Percentiles rank a stretch among this genome's conserved stretches.
Conservation (phyloP, 2,888 invertebrate species). For the Kuschelorhynchus macadamiae region DNA sequence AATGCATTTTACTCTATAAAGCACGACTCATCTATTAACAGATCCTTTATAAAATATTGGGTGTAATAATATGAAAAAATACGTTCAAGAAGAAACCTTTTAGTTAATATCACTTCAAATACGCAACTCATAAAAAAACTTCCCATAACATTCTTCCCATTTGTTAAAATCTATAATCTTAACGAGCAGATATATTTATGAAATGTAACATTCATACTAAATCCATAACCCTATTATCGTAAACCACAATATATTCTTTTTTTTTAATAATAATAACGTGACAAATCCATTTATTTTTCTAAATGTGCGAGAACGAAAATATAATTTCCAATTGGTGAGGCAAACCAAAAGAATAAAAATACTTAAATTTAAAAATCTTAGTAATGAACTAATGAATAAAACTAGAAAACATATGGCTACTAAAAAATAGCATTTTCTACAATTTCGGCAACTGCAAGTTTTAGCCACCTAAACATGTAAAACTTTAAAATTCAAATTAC, state of each 20-base stretch:
- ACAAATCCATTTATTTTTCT: constrained; percentile 15
- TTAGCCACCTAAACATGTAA: too few species aligned
- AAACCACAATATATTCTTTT: constrained; percentile 22
- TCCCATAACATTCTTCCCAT: neutral
- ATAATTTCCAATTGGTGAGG: neutral
- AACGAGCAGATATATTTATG: constrained; percentile 30
- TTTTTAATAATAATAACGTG: constrained; percentile 28
- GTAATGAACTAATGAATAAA: too few species aligned
- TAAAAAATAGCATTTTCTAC: too few species aligned
- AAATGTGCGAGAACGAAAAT: constrained; percentile 30
- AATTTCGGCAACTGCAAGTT: too few species aligned
- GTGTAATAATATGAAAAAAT: constrained; percentile 37
- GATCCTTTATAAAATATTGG: constrained; percentile 31
- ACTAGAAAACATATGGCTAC: too few species aligned
- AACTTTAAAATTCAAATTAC: too few species aligned
- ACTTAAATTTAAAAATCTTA: too few species aligned
- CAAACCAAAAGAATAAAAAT: neutral
- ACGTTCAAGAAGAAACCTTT: constrained; percentile 13
- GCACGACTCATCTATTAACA: constrained; percentile 36
- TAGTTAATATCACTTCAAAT: constrained; percentile 25
- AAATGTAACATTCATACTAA: constrained; percentile 25
- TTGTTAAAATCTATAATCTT: constrained; percentile 31
- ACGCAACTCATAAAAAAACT: constrained; percentile 5
- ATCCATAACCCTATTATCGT: constrained; percentile 22
- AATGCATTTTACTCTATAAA: constrained; percentile 45